Evolutionary conservation across 2,113 vertebrate genomes (phyloP).

Genomic region (Pseudorectes ferrugineus): DNA sequence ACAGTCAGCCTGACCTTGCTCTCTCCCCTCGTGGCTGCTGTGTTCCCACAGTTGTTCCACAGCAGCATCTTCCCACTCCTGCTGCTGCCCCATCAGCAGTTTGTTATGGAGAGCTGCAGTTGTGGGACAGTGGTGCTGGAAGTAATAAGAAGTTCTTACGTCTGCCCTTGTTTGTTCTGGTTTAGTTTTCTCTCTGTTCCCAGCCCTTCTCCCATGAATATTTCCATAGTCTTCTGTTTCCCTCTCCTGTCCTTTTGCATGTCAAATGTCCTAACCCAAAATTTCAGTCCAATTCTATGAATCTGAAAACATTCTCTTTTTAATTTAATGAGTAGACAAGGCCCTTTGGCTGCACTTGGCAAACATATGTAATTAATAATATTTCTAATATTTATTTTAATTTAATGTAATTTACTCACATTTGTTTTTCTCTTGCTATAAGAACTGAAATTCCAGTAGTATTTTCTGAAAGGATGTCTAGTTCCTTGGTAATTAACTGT

Average conservation of each 20-base stretch:
- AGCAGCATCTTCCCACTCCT: neutral
- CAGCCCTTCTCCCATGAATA: neutral
- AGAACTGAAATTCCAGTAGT: neutral
- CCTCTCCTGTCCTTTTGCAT: neutral
- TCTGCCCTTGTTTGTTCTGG: neutral
- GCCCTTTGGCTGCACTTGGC: neutral
- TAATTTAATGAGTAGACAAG: neutral
- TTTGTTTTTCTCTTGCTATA: neutral
- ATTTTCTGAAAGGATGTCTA: neutral
- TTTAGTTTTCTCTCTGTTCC: neutral
- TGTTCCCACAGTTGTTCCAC: neutral
- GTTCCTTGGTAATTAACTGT: neutral
- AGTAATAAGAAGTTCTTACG: neutral
- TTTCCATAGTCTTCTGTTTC: neutral
- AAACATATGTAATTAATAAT: neutral
- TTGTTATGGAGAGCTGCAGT: neutral
- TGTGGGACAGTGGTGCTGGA: neutral
- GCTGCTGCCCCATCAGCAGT: neutral
- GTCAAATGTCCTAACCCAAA: neutral
- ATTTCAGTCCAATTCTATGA: neutral
- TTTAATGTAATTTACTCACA: neutral
- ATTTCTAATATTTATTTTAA: conserved; percentile 32
- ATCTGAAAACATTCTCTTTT: neutral
- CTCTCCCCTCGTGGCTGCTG: neutral
- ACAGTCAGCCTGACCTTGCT: neutral